Percentiles rank a stretch among this genome's conserved stretches.
Conservation (phyloP, 2,888 invertebrate species). For the Alcis repandata region DNA sequence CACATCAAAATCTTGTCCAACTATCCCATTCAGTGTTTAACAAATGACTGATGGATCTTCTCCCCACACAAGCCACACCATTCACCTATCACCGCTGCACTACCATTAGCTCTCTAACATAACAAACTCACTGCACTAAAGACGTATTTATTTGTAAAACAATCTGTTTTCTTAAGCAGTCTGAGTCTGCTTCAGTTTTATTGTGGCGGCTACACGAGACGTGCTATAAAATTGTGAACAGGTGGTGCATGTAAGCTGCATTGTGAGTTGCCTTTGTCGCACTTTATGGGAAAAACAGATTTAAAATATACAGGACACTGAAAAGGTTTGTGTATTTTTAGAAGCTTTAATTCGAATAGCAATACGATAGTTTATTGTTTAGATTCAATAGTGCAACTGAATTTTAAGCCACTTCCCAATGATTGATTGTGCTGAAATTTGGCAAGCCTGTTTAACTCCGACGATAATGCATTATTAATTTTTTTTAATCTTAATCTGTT, state of each 20-base stretch:
- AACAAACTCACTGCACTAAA: constrained; percentile 34
- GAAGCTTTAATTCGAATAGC: no score
- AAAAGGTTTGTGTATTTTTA: no score
- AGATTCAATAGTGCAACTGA: no score
- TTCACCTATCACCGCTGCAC: constrained; percentile 28
- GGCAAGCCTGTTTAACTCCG: no score
- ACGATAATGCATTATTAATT: no score
- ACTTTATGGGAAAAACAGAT: not conserved
- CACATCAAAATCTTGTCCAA: not conserved
- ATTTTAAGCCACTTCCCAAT: no score
- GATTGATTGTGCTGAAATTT: no score
- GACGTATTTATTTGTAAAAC: constrained; percentile 24
- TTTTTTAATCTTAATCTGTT: no score
- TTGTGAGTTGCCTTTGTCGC: not conserved
- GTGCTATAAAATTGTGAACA: constrained; percentile 3
- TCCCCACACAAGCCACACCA: constrained; percentile 16
- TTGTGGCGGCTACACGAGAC: constrained; percentile 15
- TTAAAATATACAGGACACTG: no score
- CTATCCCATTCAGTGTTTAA: not conserved
- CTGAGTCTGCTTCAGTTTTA: constrained; percentile 11
- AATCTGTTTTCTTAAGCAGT: constrained; percentile 22
- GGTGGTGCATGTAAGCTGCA: constrained; percentile 12
- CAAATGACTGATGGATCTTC: not conserved
- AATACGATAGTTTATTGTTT: no score
- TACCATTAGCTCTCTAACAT: constrained; percentile 36